Conservation (phyloP, 2,888 invertebrate species). For the Cerastis leucographa region DNA sequence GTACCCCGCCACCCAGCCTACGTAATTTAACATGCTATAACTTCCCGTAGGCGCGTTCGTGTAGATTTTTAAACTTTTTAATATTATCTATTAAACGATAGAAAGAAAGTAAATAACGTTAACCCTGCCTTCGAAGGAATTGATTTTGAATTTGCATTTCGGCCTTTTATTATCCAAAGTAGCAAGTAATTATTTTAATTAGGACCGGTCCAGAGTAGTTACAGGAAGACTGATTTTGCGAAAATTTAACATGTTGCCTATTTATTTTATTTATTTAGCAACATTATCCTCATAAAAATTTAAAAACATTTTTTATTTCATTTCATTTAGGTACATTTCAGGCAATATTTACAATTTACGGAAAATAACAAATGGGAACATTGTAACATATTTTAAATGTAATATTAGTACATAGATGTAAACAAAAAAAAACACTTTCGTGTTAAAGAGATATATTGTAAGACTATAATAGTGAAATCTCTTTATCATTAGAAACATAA, state of each 20-base stretch:
- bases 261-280: conserved; percentile 60
- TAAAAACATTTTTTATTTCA: conserved; percentile 51
- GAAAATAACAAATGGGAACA: conserved; percentile 90
- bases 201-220: conserved; percentile 67
- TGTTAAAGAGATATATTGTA: conserved; percentile 87
- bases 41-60: conserved; percentile 51
- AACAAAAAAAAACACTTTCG: conserved; percentile 77
- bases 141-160: conserved; percentile 77
- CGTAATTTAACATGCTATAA: conserved; percentile 30
- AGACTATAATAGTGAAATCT: conserved; percentile 84
- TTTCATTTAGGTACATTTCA: conserved; percentile 74
- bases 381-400: conserved; percentile 90
- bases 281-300: conserved; percentile 56
- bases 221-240: conserved; percentile 78
- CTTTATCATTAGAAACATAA: conserved; percentile 87
- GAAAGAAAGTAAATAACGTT: conserved; percentile 60
- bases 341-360: conserved; percentile 75
- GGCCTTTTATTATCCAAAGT: conserved; percentile 68
- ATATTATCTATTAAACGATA: conserved; percentile 63
- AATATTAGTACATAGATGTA: conserved; percentile 89
- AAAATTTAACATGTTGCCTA: conserved; percentile 62
- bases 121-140: conserved; percentile 75
- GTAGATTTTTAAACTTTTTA: conserved; percentile 61
- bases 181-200: conserved; percentile 62
- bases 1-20: conserved; percentile 46